phyloP scores from a whole-genome alignment of 2,797 vertebrate genomes.

The Xiphorhynchus erythropygius region DNA sequence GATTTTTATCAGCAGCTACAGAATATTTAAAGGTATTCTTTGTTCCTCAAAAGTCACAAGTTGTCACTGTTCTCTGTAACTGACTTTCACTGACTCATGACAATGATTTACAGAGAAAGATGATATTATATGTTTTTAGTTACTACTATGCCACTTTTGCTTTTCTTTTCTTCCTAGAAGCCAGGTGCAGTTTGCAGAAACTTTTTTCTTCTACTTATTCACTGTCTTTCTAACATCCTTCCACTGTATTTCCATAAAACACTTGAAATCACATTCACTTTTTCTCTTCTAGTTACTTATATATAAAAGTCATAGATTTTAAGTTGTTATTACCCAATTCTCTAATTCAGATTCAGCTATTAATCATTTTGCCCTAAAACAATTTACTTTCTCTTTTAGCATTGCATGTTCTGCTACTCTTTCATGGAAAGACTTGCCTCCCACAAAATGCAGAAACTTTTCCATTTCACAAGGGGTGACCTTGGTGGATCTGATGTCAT shows the following conservation, averaged over 20 bases:
- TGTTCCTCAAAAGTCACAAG: constrained; percentile 2
- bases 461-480: neutral
- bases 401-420: neutral
- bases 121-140: neutral
- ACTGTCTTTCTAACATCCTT: neutral
- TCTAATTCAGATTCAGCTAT: neutral
- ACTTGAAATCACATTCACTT: neutral
- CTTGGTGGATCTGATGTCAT: neutral
- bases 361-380: neutral
- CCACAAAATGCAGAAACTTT: neutral
- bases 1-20: constrained; percentile 13
- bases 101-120: neutral
- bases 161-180: neutral
- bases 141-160: neutral
- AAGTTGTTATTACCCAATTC: neutral
- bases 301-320: neutral
- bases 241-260: neutral
- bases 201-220: neutral
- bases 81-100: neutral
- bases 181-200: neutral
- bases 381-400: neutral
- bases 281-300: neutral
- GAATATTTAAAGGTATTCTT: constrained; percentile 15
- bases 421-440: neutral
- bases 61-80: neutral